Evolutionary conservation across 2,888 invertebrate species (phyloP).

Genomic region (Campopleginae sp.): DNA sequence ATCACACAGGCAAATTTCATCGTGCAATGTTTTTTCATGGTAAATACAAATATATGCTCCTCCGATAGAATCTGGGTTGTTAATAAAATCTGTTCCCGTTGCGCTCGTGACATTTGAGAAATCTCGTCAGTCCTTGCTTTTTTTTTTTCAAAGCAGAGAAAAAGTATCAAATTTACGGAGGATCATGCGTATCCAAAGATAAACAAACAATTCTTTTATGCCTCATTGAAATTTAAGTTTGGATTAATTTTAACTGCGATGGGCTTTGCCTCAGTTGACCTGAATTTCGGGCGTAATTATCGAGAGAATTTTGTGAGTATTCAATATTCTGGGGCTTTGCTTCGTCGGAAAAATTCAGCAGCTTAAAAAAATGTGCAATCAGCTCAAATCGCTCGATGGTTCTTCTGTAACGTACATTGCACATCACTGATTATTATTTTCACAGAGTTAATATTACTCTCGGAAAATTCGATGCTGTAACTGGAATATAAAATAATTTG

Average conservation of each 20-base stretch:
- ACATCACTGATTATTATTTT: neutral
- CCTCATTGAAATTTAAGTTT: neutral
- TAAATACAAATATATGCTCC: neutral
- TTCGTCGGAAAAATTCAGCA: neutral
- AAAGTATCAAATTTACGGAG: too few relatives aligned
- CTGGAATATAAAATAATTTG: neutral
- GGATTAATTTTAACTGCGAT: neutral
- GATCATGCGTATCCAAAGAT: too few relatives aligned
- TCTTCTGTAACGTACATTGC: neutral
- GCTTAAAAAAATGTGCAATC: too few relatives aligned
- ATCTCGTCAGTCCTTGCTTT: neutral
- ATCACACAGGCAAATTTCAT: slow-evolving; percentile 6
- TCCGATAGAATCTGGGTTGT: neutral
- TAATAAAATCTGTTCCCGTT: neutral
- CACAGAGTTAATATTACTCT: neutral
- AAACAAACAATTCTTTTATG: too few relatives aligned
- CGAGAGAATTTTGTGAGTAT: neutral
- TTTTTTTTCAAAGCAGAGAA: too few relatives aligned
- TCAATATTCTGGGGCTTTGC: neutral
- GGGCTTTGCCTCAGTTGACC: neutral
- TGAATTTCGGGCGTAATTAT: neutral
- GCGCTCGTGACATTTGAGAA: neutral
- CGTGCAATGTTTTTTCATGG: neutral
- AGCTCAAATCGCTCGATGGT: neutral
- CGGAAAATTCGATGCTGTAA: neutral